phyloP scores from a whole-genome alignment of 2,888 invertebrate species.

The Agapetus fuscipes region DNA sequence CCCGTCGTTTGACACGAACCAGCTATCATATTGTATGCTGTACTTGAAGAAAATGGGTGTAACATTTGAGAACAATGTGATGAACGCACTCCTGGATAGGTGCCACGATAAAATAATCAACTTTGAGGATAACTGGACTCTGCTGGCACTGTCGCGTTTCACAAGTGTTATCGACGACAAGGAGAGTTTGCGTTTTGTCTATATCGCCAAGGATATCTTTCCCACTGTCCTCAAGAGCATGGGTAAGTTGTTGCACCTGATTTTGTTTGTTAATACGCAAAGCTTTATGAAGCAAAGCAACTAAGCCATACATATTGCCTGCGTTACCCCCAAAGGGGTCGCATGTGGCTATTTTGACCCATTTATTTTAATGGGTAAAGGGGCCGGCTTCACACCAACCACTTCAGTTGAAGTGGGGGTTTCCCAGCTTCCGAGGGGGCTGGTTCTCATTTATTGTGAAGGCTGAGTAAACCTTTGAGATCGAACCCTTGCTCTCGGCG shows the following conservation, averaged over 20 bases:
- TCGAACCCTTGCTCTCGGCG: no score
- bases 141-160: conserved; percentile 4
- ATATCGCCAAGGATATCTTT: conserved; percentile 3
- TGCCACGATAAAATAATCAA: neutral
- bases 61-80: neutral
- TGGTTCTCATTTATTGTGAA: no score
- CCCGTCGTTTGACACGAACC: neutral
- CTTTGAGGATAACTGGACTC: neutral
- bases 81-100: conserved; percentile 2
- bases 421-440: no score
- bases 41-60: conserved; percentile 7
- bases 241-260: conserved; percentile 1
- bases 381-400: no score
- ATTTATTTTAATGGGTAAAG: no score
- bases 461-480: no score
- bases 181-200: conserved; percentile 1
- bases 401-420: no score
- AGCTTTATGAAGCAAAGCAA: no score
- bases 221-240: conserved; percentile 4
- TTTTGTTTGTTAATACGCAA: no score
- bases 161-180: neutral
- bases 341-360: no score
- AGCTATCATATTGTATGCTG: conserved; percentile 3
- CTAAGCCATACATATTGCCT: no score
- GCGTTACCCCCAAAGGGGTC: no score